Conservation (phyloP, 2,113 vertebrate genomes). For the Tupaia chinensis region DNA sequence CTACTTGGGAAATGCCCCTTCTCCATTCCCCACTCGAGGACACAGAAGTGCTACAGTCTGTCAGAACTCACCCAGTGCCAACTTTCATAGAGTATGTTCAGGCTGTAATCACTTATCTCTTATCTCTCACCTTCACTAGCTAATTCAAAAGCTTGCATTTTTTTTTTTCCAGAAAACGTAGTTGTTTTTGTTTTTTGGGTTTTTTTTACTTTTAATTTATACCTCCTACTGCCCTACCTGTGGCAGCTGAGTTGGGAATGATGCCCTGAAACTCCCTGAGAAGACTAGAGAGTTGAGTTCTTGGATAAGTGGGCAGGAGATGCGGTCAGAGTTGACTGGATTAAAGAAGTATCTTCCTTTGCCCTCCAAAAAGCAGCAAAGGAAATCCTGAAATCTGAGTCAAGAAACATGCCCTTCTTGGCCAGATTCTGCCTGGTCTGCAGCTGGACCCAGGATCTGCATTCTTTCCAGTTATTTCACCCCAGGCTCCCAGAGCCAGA, state of each 20-base stretch:
- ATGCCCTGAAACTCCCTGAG: background rate
- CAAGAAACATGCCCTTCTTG: background rate
- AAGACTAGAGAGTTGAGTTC: background rate
- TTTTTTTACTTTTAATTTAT: slow-evolving; percentile 53
- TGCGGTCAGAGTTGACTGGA: background rate
- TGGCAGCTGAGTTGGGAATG: background rate
- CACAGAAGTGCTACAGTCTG: background rate
- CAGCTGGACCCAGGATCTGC: background rate
- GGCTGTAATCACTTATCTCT: background rate
- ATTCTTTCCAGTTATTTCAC: background rate
- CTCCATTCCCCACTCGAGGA: no score
- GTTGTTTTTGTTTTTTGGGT: background rate
- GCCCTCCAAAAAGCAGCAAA: background rate
- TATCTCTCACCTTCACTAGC: background rate
- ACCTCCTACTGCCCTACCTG: background rate
- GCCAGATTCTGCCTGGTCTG: background rate
- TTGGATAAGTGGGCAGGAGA: background rate
- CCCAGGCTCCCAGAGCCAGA: background rate
- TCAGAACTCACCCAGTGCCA: no score
- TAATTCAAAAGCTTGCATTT: background rate
- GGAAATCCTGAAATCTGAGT: background rate
- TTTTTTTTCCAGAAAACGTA: slow-evolving; percentile 21
- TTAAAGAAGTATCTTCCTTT: background rate
- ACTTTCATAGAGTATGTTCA: background rate
- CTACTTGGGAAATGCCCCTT: background rate